A percentile compares a stretch with the other conserved stretches of the same genome.
These are phyloP conservation scores for Sorex araneus DNA, from an alignment of 2,113 vertebrate genomes.

Conservation along the genomic window DNA sequence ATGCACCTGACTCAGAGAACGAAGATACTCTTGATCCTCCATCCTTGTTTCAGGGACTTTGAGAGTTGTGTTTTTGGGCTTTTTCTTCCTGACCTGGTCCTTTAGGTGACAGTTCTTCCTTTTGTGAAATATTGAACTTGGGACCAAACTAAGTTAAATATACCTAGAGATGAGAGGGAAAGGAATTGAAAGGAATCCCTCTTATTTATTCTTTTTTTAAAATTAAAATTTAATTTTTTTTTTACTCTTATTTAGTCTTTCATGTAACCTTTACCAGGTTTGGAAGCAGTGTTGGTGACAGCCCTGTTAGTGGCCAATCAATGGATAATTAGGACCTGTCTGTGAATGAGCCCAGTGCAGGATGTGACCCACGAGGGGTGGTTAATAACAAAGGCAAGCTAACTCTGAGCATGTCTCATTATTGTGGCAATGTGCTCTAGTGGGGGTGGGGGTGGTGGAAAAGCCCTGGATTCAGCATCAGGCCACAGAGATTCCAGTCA, in stretches of 20 bases:
- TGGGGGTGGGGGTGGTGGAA: background rate
- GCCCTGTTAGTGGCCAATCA: background rate
- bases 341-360: slow-evolving; percentile 29
- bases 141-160: slow-evolving; percentile 14
- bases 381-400: slow-evolving; percentile 49
- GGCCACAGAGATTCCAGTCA: slow-evolving; percentile 5
- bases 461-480: background rate
- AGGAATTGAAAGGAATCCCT: background rate
- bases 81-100: slow-evolving; percentile 38
- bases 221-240: no score
- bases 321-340: slow-evolving; percentile 27
- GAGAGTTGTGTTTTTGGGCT: slow-evolving; percentile 27
- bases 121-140: slow-evolving; percentile 58
- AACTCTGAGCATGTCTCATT: background rate
- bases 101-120: slow-evolving; percentile 12
- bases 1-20: background rate
- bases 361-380: background rate
- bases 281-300: background rate
- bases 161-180: slow-evolving; percentile 33
- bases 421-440: background rate
- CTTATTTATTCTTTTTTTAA: slow-evolving; percentile 39
- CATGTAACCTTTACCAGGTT: slow-evolving; percentile 25
- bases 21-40: background rate
- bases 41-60: background rate
- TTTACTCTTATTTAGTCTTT: slow-evolving; percentile 46